Evolutionary conservation across 2,888 invertebrate species (phyloP).

Genomic region (Sinelater perroti): DNA sequence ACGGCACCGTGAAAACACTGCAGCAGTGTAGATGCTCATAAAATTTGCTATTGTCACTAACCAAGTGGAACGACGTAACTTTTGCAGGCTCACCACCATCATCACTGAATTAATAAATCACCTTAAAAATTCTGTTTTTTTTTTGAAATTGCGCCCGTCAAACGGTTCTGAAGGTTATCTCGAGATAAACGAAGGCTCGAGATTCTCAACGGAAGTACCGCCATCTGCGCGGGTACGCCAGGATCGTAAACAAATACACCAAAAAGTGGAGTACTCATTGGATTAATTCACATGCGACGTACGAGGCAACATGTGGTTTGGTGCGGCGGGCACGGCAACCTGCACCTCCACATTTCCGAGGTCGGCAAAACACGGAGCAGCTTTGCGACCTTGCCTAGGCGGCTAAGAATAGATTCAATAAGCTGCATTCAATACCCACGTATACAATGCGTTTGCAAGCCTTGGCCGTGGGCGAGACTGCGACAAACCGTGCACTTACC

Average conservation of each 20-base stretch:
- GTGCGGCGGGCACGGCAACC: not conserved
- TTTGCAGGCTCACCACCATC: no score
- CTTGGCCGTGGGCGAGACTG: constrained; percentile 6
- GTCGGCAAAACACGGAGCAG: not conserved
- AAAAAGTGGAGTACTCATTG: constrained; percentile 4
- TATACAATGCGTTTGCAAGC: constrained; percentile 7
- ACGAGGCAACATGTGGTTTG: constrained; percentile 7
- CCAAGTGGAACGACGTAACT: no score
- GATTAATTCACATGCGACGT: constrained; percentile 2
- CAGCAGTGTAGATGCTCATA: no score
- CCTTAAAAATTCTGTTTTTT: no score
- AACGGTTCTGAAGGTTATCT: no score
- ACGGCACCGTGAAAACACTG: no score
- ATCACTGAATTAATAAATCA: no score
- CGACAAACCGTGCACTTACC: no score
- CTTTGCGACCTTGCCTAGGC: not conserved
- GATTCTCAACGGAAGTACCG: not conserved
- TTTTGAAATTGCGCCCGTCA: no score
- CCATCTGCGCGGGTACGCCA: constrained; percentile 1
- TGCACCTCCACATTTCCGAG: not conserved
- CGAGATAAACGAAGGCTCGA: no score
- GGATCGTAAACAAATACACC: constrained; percentile 1
- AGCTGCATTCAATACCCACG: not conserved
- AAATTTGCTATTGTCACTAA: no score
- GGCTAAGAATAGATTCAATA: constrained; percentile 9